Evolutionary conservation across 2,888 invertebrate species (phyloP).

Genomic region (Subacronicta megacephala): DNA sequence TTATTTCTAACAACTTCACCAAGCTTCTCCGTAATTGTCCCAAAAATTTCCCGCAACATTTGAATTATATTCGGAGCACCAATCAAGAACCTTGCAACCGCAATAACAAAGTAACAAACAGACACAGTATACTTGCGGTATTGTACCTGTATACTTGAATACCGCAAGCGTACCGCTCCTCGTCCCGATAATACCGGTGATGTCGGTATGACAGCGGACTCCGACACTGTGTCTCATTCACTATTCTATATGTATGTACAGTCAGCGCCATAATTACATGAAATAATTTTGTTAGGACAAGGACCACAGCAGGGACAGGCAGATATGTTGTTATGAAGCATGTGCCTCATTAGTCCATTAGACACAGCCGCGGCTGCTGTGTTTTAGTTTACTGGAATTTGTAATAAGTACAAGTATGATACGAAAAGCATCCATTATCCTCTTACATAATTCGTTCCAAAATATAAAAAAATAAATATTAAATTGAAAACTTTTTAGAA

Average conservation of each 20-base stretch:
- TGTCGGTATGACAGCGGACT: slow-evolving; percentile 53
- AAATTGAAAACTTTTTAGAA: too few relatives aligned
- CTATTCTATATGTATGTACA: not conserved
- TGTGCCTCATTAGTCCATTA: too few relatives aligned
- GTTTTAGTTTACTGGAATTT: too few relatives aligned
- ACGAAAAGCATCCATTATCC: too few relatives aligned
- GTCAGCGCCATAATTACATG: not conserved
- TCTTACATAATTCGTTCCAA: too few relatives aligned
- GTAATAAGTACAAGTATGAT: too few relatives aligned
- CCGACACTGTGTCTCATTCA: slow-evolving; percentile 10
- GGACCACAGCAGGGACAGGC: too few relatives aligned
- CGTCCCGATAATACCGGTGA: slow-evolving; percentile 31
- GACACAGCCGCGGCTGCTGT: too few relatives aligned
- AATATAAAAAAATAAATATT: too few relatives aligned
- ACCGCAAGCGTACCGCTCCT: not conserved
- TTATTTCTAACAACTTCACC: too few relatives aligned
- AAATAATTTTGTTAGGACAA: not conserved
- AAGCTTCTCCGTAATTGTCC: not conserved
- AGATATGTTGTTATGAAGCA: too few relatives aligned
- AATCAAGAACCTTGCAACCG: not conserved
- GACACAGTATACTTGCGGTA: slow-evolving; percentile 1
- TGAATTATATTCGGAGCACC: slow-evolving; percentile 5
- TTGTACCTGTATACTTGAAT: slow-evolving; percentile 8
- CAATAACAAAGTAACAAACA: slow-evolving; percentile 5
- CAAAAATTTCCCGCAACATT: not conserved